These are phyloP conservation scores for Stenoptilia bipunctidactyla DNA, from an alignment of 2,888 invertebrate species.

Conservation along the genomic window DNA sequence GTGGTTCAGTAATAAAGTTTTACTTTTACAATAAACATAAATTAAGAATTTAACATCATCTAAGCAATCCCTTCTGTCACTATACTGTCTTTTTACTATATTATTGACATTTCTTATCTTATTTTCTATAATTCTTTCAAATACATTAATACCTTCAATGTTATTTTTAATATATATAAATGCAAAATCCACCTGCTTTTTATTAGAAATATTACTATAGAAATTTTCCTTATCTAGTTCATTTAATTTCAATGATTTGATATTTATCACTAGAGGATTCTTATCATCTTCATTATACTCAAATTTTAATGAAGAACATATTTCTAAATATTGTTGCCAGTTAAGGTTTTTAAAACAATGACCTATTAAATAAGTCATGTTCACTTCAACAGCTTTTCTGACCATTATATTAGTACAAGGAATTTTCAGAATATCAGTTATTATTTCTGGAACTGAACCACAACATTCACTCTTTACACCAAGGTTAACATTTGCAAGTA, in stretches of 20 bases:
- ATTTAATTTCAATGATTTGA: constrained; percentile 19
- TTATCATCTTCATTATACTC: constrained; percentile 16
- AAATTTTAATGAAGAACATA: constrained; percentile 26
- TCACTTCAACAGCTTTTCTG: constrained; percentile 36
- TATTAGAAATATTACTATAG: constrained; percentile 22
- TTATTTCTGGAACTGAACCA: constrained; percentile 10
- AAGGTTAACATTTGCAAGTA: constrained; percentile 21
- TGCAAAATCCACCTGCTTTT: constrained; percentile 30
- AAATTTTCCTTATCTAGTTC: constrained; percentile 22
- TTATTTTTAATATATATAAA: constrained; percentile 31
- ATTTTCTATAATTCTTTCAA: constrained; percentile 25
- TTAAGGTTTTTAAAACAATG: constrained; percentile 26
- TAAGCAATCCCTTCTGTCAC: constrained; percentile 33
- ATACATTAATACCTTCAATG: constrained; percentile 21
- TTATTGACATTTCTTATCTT: constrained; percentile 29
- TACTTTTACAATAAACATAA: constrained; percentile 23
- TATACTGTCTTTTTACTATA: constrained; percentile 36
- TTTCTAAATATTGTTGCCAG: constrained; percentile 30
- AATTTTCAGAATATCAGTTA: constrained; percentile 35
- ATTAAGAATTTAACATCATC: constrained; percentile 32
- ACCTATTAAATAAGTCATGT: constrained; percentile 34
- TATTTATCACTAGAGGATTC: constrained; percentile 21
- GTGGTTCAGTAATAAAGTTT: constrained; percentile 1
- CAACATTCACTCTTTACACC: constrained; percentile 12
- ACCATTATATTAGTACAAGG: constrained; percentile 46